These are phyloP conservation scores for Habroteleia sp. DNA, from an alignment of 2,888 invertebrate species.

Conservation along the genomic window DNA sequence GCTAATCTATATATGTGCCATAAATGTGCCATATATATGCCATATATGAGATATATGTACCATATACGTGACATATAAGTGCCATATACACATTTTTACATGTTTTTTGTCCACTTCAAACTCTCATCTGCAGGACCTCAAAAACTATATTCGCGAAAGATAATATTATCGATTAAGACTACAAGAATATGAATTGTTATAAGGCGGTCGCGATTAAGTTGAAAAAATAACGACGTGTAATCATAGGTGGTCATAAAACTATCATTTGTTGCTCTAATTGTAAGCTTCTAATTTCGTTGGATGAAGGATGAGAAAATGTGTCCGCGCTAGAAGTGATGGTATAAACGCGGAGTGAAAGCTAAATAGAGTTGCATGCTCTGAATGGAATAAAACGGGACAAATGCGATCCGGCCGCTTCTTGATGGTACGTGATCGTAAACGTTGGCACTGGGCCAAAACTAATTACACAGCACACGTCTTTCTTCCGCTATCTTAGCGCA, in stretches of 20 bases:
- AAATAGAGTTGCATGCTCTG: slow-evolving; percentile 53
- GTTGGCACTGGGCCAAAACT: slow-evolving; percentile 71
- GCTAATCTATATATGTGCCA: too few species aligned
- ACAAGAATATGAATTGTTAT: too few species aligned
- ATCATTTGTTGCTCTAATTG: slow-evolving; percentile 42
- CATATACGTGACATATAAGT: too few species aligned
- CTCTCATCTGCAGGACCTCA: too few species aligned
- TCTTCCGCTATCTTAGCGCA: slow-evolving; percentile 41
- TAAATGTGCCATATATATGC: too few species aligned
- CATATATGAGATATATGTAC: too few species aligned
- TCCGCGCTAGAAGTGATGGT: slow-evolving; percentile 29
- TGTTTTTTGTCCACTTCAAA: too few species aligned
- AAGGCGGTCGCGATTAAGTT: too few species aligned
- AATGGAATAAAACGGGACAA: slow-evolving; percentile 59
- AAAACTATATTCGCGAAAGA: too few species aligned
- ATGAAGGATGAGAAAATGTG: slow-evolving; percentile 35
- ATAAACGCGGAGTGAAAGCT: slow-evolving; percentile 43
- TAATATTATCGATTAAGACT: too few species aligned
- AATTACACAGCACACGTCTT: slow-evolving; percentile 67
- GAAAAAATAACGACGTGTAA: neutral
- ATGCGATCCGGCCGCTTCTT: slow-evolving; percentile 67
- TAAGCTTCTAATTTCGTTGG: slow-evolving; percentile 27
- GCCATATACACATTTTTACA: too few species aligned
- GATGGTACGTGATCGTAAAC: slow-evolving; percentile 69
- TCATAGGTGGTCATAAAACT: neutral